These are phyloP conservation scores for Hermaeophaga mercurialis DNA, from an alignment of 2,888 invertebrate species.

Conservation along the genomic window DNA sequence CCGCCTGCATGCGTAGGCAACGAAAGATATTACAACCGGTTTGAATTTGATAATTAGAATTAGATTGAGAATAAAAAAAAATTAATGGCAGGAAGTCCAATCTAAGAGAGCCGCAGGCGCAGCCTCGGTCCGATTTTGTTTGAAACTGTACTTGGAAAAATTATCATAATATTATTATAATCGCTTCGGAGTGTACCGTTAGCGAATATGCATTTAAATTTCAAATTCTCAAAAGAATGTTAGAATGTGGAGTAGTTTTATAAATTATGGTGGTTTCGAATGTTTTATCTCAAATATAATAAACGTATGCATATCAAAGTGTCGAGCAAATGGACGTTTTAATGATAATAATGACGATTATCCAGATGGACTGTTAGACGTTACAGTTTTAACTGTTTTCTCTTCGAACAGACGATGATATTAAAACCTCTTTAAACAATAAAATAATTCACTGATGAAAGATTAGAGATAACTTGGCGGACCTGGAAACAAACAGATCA, in stretches of 20 bases:
- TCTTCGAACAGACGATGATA: conserved; percentile 14
- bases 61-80: conserved; percentile 4
- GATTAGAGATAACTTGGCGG: too few relatives aligned
- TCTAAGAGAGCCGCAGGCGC: conserved; percentile 11
- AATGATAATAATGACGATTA: conserved; percentile 25
- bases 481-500: too few relatives aligned
- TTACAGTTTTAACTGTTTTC: conserved; percentile 23
- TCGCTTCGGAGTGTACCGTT: conserved; percentile 21
- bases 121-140: conserved; percentile 23
- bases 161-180: conserved; percentile 32
- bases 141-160: conserved; percentile 29
- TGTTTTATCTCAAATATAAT: conserved; percentile 29
- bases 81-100: conserved; percentile 13
- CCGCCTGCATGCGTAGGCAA: conserved; percentile 4
- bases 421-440: conserved; percentile 1
- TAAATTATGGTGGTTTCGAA: conserved; percentile 29
- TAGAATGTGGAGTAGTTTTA: conserved; percentile 22
- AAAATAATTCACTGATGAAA: neutral
- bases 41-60: conserved; percentile 18
- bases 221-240: conserved; percentile 30
- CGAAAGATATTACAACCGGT: conserved; percentile 5
- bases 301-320: conserved; percentile 26
- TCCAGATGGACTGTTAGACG: conserved; percentile 17
- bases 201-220: conserved; percentile 29
- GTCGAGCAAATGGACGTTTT: conserved; percentile 23